Conservation (phyloP, 2,113 vertebrate species). For the Cololabis saira region DNA sequence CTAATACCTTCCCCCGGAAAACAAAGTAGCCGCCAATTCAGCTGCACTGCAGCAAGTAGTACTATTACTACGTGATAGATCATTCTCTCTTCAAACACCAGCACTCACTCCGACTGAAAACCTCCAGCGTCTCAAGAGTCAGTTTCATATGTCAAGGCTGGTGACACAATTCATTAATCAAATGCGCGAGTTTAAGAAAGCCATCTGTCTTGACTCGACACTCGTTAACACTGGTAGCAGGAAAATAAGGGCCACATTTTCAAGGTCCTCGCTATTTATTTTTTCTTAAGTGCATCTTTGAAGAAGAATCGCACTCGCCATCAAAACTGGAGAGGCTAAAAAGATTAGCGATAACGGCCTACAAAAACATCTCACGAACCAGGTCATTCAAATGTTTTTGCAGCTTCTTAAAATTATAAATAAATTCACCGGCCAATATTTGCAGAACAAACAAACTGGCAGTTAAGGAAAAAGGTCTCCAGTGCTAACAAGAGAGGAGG, state of each 20-base stretch:
- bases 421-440: conserved; percentile 69
- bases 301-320: conserved; percentile 53
- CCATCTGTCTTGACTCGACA: conserved; percentile 50
- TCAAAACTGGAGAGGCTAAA: conserved; percentile 52
- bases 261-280: conserved; percentile 25
- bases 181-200: conserved; percentile 59
- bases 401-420: conserved; percentile 73
- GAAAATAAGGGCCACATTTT: conserved; percentile 37
- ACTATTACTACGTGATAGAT: conserved; percentile 72
- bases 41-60: conserved; percentile 83
- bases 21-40: conserved; percentile 69
- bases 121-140: conserved; percentile 58
- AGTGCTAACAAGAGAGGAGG: conserved; percentile 69
- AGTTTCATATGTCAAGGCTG: conserved; percentile 78
- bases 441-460: conserved; percentile 62
- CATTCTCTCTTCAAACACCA: conserved; percentile 56
- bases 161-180: conserved; percentile 66
- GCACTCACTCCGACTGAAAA: conserved; percentile 51
- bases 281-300: conserved; percentile 49
- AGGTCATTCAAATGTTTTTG: conserved; percentile 49
- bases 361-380: conserved; percentile 53
- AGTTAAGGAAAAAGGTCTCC: conserved; percentile 59
- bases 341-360: conserved; percentile 38
- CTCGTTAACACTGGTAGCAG: conserved; percentile 71
- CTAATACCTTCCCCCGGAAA: conserved; percentile 54